These are phyloP conservation scores for Lepidochitona cinerea DNA, from an alignment of 2,888 invertebrate genomes.

Conservation along the genomic window DNA sequence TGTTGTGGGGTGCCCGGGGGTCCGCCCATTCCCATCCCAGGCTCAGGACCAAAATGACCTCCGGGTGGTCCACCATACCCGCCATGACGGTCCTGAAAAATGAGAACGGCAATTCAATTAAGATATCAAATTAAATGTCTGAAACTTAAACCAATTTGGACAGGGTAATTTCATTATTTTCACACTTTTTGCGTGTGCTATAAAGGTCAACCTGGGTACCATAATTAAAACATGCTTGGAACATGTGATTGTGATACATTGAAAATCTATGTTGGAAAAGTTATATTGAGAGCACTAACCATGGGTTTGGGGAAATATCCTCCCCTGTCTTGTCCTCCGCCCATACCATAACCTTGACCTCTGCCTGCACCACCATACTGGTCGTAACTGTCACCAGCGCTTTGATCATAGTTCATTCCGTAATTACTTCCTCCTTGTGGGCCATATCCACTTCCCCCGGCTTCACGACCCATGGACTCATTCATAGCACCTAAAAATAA, in stretches of 20 bases:
- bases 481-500: too few relatives aligned
- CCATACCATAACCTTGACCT: slow-evolving; percentile 26
- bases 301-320: neutral
- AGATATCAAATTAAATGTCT: too few relatives aligned
- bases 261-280: too few relatives aligned
- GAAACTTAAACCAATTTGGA: too few relatives aligned
- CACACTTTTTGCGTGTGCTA: too few relatives aligned
- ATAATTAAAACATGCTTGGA: too few relatives aligned
- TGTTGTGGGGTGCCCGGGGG: slow-evolving; percentile 32
- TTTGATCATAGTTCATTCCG: slow-evolving; percentile 26
- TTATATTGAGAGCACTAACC: too few relatives aligned
- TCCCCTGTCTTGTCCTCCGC: neutral
- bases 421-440: slow-evolving; percentile 26
- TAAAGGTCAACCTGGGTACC: too few relatives aligned
- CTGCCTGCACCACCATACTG: slow-evolving; percentile 24
- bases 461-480: slow-evolving; percentile 13
- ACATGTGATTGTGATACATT: too few relatives aligned
- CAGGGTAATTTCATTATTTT: too few relatives aligned
- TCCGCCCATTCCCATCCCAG: slow-evolving; percentile 10
- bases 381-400: slow-evolving; percentile 35
- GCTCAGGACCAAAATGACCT: neutral
- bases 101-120: too few relatives aligned
- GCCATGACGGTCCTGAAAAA: neutral
- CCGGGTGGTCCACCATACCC: slow-evolving; percentile 10
- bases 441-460: slow-evolving; percentile 20